A percentile compares a stretch with the other conserved stretches of the same genome.
Evolutionary conservation across 2,113 vertebrate genomes (phyloP).

Genomic region (Probosciger aterrimus): DNA sequence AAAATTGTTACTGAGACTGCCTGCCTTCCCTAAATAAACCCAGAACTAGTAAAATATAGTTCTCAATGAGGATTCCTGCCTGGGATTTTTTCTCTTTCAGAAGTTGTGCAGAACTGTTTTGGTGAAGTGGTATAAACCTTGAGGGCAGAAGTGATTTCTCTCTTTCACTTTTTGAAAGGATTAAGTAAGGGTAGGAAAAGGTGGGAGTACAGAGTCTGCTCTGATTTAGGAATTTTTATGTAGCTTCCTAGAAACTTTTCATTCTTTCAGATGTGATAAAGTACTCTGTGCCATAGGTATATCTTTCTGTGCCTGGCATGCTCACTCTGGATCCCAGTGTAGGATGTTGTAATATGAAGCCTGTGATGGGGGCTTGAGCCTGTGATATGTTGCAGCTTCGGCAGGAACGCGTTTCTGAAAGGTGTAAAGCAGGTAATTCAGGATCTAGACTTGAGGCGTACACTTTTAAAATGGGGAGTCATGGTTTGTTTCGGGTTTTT

Average conservation of each 20-base stretch:
- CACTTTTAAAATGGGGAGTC: not conserved
- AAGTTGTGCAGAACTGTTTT: not conserved
- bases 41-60: not conserved
- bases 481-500: not conserved
- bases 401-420: not conserved
- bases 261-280: not conserved
- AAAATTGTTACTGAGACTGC: not conserved
- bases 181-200: not conserved
- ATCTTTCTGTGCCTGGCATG: not conserved
- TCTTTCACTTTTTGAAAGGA: not conserved
- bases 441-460: not conserved
- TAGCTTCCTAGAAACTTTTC: not conserved
- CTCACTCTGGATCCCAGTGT: not conserved
- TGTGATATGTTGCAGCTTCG: not conserved
- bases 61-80: not conserved
- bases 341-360: not conserved
- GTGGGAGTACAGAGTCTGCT: not conserved
- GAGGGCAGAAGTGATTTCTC: conserved; percentile 4
- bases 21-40: not conserved
- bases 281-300: not conserved
- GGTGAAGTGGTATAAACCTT: not conserved
- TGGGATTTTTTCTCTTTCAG: not conserved
- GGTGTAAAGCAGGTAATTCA: not conserved
- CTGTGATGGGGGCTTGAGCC: not conserved
- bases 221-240: not conserved